Evolutionary conservation across 2,797 vertebrate genomes (phyloP).

Genomic region (Lerista edwardsae): DNA sequence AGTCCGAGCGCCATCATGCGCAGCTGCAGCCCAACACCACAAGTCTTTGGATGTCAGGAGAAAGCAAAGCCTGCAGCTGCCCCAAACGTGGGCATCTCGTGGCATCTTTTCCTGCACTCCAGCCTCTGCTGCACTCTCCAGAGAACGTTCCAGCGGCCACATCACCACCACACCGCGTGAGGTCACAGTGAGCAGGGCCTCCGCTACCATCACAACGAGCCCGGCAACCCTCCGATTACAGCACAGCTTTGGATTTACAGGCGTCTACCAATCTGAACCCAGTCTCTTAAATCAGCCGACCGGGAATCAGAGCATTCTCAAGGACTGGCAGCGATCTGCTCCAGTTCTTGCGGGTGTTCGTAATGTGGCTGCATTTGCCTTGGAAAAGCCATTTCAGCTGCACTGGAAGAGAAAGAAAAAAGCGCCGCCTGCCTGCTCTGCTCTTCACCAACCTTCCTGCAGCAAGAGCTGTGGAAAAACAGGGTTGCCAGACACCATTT

Average conservation of each 20-base stretch:
- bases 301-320: neutral
- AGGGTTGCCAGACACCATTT: neutral
- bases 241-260: neutral
- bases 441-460: neutral
- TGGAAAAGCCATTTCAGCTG: neutral
- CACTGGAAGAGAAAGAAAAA: no score
- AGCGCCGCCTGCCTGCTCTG: neutral
- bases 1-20: neutral
- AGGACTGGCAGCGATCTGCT: accelerated
- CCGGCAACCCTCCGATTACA: accelerated
- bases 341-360: accelerated
- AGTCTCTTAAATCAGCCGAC: neutral
- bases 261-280: accelerated
- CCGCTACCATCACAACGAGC: accelerated
- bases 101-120: neutral
- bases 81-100: neutral
- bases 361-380: neutral
- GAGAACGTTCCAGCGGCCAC: neutral
- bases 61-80: accelerated
- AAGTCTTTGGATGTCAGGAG: accelerated
- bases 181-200: neutral
- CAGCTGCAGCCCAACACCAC: neutral
- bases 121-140: neutral
- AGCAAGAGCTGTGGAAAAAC: neutral
- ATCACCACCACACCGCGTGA: neutral